These are phyloP conservation scores for Noctilio leporinus DNA, from an alignment of 2,113 vertebrate genomes.

Conservation along the genomic window DNA sequence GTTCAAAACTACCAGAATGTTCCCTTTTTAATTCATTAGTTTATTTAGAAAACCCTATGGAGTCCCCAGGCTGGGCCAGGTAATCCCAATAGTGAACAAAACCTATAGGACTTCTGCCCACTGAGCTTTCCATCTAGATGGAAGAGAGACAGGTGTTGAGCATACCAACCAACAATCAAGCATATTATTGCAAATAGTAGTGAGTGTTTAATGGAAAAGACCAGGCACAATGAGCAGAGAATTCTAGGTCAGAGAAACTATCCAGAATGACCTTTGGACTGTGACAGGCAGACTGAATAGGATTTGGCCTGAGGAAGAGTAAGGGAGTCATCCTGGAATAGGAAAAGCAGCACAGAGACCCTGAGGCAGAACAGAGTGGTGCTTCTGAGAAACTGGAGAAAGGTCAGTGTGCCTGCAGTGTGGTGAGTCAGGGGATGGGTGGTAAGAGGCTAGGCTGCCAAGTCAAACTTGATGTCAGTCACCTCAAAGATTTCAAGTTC, in stretches of 20 bases:
- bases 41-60: background rate
- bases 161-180: background rate
- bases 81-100: background rate
- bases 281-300: background rate
- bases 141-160: background rate
- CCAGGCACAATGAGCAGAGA: background rate
- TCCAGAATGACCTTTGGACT: background rate
- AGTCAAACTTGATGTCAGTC: background rate
- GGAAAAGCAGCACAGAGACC: background rate
- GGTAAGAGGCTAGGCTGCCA: background rate
- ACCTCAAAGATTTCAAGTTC: background rate
- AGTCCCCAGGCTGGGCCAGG: background rate
- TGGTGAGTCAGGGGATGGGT: background rate
- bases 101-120: background rate
- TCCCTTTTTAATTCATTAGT: background rate
- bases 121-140: background rate
- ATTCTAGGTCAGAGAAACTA: background rate
- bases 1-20: background rate
- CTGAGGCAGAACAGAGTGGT: background rate
- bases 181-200: background rate
- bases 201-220: background rate
- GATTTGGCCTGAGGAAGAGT: background rate
- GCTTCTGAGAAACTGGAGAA: background rate
- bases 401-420: background rate
- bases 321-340: background rate